These are phyloP conservation scores for Ridgeia piscesae DNA, from an alignment of 1,140 invertebrate species.

Conservation along the genomic window DNA sequence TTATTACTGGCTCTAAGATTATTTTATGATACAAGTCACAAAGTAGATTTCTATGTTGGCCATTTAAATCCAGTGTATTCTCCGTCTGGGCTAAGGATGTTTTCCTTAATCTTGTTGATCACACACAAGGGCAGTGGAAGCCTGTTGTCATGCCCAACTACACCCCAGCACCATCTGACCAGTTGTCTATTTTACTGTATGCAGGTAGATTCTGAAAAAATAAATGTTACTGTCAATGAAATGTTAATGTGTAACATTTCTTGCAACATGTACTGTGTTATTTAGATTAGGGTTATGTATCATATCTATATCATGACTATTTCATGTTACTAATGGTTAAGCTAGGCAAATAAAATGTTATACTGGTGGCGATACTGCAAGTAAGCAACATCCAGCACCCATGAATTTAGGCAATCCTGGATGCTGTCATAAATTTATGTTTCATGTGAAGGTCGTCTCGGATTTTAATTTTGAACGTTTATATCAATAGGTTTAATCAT, in stretches of 20 bases:
- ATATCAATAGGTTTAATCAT: not conserved
- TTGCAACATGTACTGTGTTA: slow-evolving; percentile 8
- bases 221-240: not conserved
- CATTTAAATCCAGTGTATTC: slow-evolving; percentile 15
- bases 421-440: slow-evolving; percentile 17
- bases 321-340: not conserved
- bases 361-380: slow-evolving; percentile 29
- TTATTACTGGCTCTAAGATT: too few species aligned
- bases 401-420: slow-evolving; percentile 31
- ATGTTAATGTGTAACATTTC: not conserved
- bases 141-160: not conserved
- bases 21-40: too few species aligned
- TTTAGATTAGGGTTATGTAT: slow-evolving; percentile 15
- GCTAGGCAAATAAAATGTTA: slow-evolving; percentile 2
- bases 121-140: slow-evolving; percentile 15
- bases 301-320: slow-evolving; percentile 15
- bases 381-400: slow-evolving; percentile 32
- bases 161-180: slow-evolving; percentile 12
- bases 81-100: slow-evolving; percentile 6
- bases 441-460: not conserved
- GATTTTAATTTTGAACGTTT: not conserved
- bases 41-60: slow-evolving; percentile 9
- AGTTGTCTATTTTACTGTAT: slow-evolving; percentile 12
- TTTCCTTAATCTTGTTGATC: not conserved
- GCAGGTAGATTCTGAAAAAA: slow-evolving; percentile 17